Base-by-base conservation (phyloP, 30 jellyfish, hydroid and myxozoan genomes). In the Catostylus mosaicus region DNA sequence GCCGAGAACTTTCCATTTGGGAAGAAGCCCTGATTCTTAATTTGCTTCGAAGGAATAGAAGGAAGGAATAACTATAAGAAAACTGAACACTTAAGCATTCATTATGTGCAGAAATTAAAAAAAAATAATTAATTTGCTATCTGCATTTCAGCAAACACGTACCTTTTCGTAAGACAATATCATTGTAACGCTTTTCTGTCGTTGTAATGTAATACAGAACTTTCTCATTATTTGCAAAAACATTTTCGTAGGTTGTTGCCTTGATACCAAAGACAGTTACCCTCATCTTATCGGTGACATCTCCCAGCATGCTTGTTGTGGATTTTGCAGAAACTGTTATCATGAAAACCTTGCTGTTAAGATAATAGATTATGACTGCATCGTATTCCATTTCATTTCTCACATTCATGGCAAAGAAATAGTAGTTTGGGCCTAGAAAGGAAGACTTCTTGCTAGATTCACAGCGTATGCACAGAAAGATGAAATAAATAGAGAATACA, bases 331-430 rank as follows among this genome's bases (percentile, higher is more conserved):
- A 20, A 1, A 72, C 71, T 22, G 70, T 19, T 30, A 48, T n/a
- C 71, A 22, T 45, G 20, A 1, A 38, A 22, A 72, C 24, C 46
- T n/a, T 24, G 5, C 69, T 61, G 30, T 60, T 37, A 30, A 31
- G 45, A 12, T 70, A 50, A 45, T 37, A 76, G 14, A 24, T 50
- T 4, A 76, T 16, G 23, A 22, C 57, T 0, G 76, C 77, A 6
- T 76, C 78, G 11, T 29, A 8, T 8, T 76, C 69, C 88, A 76
- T 31, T 32, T 76, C 61, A 59, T 76, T 76, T 8, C 29, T 76
- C 18, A 59, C 71, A 50, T 76, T 35, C 8, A 76, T 0, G 12
- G 78, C 88, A 76, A 57, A 76, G 68, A 30, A 76, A 30, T 76
- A 31, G 31, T 54, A 47, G 56, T 35, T 33, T 5, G 47, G 75